Percentiles rank a stretch among this genome's conserved stretches.
Conservation (phyloP, 2,888 invertebrate genomes). For the Micoletzkya japonica region DNA sequence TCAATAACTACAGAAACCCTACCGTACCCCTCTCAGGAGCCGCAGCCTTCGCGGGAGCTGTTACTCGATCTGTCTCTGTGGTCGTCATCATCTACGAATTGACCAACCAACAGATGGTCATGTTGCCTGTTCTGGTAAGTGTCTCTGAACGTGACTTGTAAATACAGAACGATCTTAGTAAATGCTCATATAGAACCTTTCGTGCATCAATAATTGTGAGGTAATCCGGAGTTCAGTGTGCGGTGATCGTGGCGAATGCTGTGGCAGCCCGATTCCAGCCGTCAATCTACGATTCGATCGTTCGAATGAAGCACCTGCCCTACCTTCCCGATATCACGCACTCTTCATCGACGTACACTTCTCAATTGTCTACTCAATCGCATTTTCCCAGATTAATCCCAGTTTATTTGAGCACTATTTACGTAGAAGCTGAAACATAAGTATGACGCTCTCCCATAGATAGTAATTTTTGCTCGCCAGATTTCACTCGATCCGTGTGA, state of each 20-base stretch:
- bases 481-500: slow-evolving; percentile 71
- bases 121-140: slow-evolving; percentile 91
- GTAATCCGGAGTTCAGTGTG: slow-evolving; percentile 71
- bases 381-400: not conserved
- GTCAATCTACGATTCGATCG: slow-evolving; percentile 97
- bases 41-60: slow-evolving; percentile 88
- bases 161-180: not conserved
- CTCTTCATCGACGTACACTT: slow-evolving; percentile 40
- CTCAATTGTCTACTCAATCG: not conserved
- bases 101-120: slow-evolving; percentile 96
- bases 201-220: slow-evolving; percentile 1
- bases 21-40: slow-evolving; percentile 72
- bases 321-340: slow-evolving; percentile 84
- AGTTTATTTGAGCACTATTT: not conserved
- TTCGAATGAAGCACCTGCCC: slow-evolving; percentile 92
- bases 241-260: slow-evolving; percentile 91
- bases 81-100: slow-evolving; percentile 97
- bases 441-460: not conserved
- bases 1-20: no score
- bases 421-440: not conserved
- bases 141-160: no score
- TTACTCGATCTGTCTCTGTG: slow-evolving; percentile 86
- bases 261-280: slow-evolving; percentile 92
- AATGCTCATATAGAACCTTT: not conserved
- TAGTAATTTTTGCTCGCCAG: slow-evolving; percentile 28